phyloP scores from a whole-genome alignment of 2,888 invertebrate species.

The Andrena minutula region DNA sequence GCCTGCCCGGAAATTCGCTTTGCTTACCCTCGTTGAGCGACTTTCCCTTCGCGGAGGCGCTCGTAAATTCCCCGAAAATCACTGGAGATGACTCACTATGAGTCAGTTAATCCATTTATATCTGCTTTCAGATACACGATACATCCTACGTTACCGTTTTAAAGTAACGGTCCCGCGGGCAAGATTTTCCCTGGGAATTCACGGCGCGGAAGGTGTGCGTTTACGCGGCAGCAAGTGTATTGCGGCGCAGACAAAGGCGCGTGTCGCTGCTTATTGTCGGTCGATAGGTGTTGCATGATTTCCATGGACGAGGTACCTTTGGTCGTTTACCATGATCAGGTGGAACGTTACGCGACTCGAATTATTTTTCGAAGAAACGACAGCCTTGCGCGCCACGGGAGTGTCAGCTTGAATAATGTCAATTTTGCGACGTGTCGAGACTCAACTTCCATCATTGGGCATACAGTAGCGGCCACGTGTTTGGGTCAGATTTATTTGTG shows the following conservation, averaged over 20 bases:
- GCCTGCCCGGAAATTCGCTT: constrained; percentile 1
- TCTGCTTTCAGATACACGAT: constrained; percentile 59
- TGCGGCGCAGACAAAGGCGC: constrained; percentile 45
- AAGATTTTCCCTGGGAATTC: constrained; percentile 61
- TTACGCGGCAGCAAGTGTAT: constrained; percentile 21
- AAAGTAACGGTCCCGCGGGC: constrained; percentile 64
- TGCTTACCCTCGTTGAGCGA: constrained; percentile 8
- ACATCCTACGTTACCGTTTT: constrained; percentile 66
- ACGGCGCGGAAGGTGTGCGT: constrained; percentile 32
- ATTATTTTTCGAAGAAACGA: not conserved
- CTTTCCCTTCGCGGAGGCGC: not conserved
- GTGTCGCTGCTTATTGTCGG: constrained; percentile 46
- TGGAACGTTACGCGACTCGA: constrained; percentile 4
- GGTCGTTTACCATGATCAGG: constrained; percentile 20
- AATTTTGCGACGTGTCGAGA: not conserved
- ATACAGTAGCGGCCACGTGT: not conserved
- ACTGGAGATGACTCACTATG: constrained; percentile 54
- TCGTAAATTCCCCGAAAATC: constrained; percentile 56
- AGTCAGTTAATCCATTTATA: constrained; percentile 67
- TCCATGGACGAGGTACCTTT: constrained; percentile 37
- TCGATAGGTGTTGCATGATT: constrained; percentile 25
- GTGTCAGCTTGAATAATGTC: not conserved
- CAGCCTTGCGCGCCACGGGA: not conserved
- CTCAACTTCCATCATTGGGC: not conserved
- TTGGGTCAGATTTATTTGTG: too few species aligned